Percentiles rank a stretch among this genome's conserved stretches.
Evolutionary conservation across 2,888 invertebrate species (phyloP).

Genomic region (Steinernema hermaphroditum): DNA sequence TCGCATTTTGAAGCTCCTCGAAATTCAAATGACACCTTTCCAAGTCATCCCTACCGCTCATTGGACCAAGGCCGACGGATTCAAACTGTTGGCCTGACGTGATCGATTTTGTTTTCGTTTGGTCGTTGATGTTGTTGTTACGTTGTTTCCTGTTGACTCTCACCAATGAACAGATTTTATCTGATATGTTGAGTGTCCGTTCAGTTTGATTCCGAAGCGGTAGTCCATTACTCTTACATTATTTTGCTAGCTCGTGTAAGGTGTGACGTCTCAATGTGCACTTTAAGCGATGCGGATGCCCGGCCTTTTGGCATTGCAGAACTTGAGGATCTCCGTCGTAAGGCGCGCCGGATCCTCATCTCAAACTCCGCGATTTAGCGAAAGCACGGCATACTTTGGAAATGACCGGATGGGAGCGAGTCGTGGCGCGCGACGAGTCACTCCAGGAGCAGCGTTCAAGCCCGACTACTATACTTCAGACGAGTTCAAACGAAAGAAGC

Average conservation of each 20-base stretch:
- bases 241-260: not conserved
- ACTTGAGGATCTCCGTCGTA: not conserved
- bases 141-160: constrained; percentile 30
- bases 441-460: constrained; percentile 36
- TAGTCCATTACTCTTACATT: constrained; percentile 11
- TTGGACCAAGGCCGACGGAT: constrained; percentile 57
- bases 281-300: constrained; percentile 10
- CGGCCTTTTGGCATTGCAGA: not conserved
- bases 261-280: not conserved
- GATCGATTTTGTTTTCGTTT: constrained; percentile 31
- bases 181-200: not conserved
- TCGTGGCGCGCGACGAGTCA: not conserved
- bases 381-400: constrained; percentile 60
- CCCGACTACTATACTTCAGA: constrained; percentile 55
- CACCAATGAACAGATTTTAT: constrained; percentile 29
- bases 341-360: constrained; percentile 32
- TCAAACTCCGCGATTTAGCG: constrained; percentile 48
- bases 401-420: constrained; percentile 13
- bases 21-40: constrained; percentile 57
- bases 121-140: constrained; percentile 35
- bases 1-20: constrained; percentile 74
- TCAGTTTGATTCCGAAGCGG: not conserved
- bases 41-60: constrained; percentile 54
- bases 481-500: constrained; percentile 48
- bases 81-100: constrained; percentile 40